These are phyloP conservation scores for Meriones unguiculatus DNA, from an alignment of 2,113 vertebrate species.

Conservation along the genomic window DNA sequence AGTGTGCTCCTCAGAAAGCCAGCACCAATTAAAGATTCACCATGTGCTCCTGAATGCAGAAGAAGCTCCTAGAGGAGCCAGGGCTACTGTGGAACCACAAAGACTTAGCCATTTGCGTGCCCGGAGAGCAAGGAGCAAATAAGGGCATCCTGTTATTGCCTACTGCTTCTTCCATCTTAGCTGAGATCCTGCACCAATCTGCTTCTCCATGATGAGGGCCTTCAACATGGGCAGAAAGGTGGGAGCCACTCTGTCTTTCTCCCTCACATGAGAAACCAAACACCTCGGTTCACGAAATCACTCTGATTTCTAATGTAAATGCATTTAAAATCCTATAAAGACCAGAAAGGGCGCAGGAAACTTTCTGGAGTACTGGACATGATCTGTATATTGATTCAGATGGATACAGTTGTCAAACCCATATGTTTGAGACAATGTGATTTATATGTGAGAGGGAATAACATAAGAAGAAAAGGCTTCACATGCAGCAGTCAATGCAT, in stretches of 20 bases:
- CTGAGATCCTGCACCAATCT: not conserved
- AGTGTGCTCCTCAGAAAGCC: not conserved
- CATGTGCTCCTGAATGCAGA: not conserved
- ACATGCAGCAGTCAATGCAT: not conserved
- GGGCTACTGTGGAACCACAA: not conserved
- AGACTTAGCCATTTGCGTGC: not conserved
- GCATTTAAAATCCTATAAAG: not conserved
- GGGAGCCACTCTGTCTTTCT: not conserved
- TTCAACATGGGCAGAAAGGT: not conserved
- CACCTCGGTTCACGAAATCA: not conserved
- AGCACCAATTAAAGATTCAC: not conserved
- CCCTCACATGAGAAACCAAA: not conserved
- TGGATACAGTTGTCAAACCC: not conserved
- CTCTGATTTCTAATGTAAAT: not conserved
- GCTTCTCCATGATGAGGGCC: not conserved
- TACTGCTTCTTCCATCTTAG: not conserved
- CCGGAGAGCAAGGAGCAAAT: not conserved
- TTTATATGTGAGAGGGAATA: not conserved
- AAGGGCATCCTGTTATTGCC: too few species aligned
- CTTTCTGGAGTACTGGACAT: not conserved
- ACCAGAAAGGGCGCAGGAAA: not conserved
- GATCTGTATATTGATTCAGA: not conserved
- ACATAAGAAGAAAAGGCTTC: not conserved
- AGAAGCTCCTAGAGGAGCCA: not conserved
- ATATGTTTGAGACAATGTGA: constrained; percentile 22